These are phyloP conservation scores for Erpornis zantholeuca DNA, from an alignment of 2,113 vertebrate species.

Conservation along the genomic window DNA sequence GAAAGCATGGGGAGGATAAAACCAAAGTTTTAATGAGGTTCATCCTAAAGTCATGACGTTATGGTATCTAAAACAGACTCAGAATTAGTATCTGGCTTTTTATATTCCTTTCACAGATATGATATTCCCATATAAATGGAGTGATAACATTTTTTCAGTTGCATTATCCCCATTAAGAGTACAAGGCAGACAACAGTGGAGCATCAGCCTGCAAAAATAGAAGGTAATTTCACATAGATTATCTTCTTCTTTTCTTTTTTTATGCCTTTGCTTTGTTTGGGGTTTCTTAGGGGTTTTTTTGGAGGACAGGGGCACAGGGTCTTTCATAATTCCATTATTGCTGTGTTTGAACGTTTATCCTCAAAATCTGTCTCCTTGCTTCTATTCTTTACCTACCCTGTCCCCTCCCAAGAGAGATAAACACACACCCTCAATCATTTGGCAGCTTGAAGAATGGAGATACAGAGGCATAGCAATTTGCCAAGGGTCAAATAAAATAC, in stretches of 20 bases:
- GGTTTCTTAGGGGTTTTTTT: accelerated
- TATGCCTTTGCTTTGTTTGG: not conserved
- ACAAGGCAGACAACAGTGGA: not conserved
- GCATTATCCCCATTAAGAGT: not conserved
- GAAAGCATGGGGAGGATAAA: not conserved
- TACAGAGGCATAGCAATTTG: not conserved
- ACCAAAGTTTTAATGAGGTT: not conserved
- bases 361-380: not conserved
- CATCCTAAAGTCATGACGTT: not conserved
- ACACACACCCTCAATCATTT: not conserved
- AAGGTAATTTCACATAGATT: not conserved
- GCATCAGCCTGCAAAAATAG: not conserved
- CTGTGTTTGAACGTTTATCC: not conserved
- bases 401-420: not conserved
- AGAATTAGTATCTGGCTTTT: not conserved
- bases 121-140: not conserved
- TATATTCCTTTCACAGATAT: not conserved
- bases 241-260: not conserved
- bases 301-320: accelerated
- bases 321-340: not conserved
- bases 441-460: not conserved
- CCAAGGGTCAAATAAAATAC: constrained; percentile 4
- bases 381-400: not conserved
- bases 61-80: not conserved
- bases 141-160: not conserved